Conservation (phyloP, 2,113 vertebrate genomes). For the Solea senegalensis region DNA sequence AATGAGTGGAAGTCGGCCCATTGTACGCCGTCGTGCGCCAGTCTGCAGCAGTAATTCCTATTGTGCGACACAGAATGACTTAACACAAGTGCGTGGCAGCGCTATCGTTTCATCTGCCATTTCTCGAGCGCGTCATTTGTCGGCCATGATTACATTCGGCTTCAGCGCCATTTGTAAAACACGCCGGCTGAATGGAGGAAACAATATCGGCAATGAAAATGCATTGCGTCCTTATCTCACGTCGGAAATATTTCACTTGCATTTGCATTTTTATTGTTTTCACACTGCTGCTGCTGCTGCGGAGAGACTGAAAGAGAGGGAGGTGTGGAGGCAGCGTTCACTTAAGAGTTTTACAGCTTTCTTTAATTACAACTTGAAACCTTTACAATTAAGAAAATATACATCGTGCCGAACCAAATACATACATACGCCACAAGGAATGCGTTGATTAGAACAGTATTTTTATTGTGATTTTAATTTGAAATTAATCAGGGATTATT, state of each 20-base stretch:
- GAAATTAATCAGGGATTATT: too few relatives aligned
- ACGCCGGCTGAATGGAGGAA: constrained; percentile 40
- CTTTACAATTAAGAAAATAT: neutral
- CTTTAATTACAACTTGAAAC: constrained; percentile 4
- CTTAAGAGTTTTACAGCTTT: constrained; percentile 1
- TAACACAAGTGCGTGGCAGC: constrained; percentile 46
- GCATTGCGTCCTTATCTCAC: constrained; percentile 62
- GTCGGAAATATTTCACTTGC: constrained; percentile 38
- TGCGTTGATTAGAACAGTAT: neutral
- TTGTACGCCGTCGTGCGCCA: constrained; percentile 22
- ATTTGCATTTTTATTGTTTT: constrained; percentile 66
- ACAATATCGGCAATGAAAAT: constrained; percentile 38
- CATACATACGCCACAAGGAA: neutral
- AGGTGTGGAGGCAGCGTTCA: neutral
- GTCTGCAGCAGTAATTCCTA: constrained; percentile 34
- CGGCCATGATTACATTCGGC: constrained; percentile 54
- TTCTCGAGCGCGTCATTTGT: constrained; percentile 63
- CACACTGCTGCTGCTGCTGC: constrained; percentile 39
- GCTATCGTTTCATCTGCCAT: constrained; percentile 50
- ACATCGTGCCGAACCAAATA: neutral
- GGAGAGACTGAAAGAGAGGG: constrained; percentile 4
- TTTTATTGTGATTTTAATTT: too few relatives aligned
- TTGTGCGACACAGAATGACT: constrained; percentile 42
- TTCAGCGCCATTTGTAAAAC: constrained; percentile 41
- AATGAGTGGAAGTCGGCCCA: constrained; percentile 26